phyloP scores from a whole-genome alignment of 2,113 vertebrate species.

The western clawed frog (Xenopus tropicalis) region UCB_Xtro_10.0 CM004446.2:43594501-43595000 shows the following conservation, averaged over 20 bases:
- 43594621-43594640: not conserved
- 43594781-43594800: constrained; percentile 13
- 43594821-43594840: constrained; percentile 13
- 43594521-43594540: constrained; percentile 10
- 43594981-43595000: too few species aligned
- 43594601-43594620: constrained; percentile 10
- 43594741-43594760: constrained; percentile 27
- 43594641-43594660: constrained; percentile 5
- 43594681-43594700: constrained; percentile 31
- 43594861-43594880: constrained; percentile 18
- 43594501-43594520: constrained; percentile 22
- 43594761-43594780: constrained; percentile 31
- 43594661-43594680: constrained; percentile 23
- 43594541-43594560: constrained; percentile 11
- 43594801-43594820: constrained; percentile 25
- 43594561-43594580: constrained; percentile 29
- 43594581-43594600: constrained; percentile 16
- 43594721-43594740: constrained; percentile 34
- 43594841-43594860: not conserved
- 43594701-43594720: constrained; percentile 35
- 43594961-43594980: too few species aligned
- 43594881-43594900: constrained; percentile 9
- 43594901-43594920: not conserved
- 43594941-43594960: too few species aligned
- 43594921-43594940: too few species aligned